Percentiles rank a stretch among this genome's conserved stretches.
phyloP scores from a whole-genome alignment of 2,888 invertebrate species.

The Copidosoma aretas region DNA sequence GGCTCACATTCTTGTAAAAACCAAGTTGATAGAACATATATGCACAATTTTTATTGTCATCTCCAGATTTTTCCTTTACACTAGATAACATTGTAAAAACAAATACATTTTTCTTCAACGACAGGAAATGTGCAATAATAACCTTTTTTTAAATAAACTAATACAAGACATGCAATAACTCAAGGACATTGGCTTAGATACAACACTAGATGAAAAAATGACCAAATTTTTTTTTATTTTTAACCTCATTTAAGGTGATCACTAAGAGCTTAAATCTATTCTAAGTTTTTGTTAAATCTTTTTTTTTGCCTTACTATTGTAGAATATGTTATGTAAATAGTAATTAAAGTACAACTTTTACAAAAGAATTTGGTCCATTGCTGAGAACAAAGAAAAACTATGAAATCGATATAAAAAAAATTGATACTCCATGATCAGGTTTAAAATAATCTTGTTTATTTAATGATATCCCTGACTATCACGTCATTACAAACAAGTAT shows the following conservation, averaged over 20 bases:
- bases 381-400: conserved; percentile 3
- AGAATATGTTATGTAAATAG: conserved; percentile 1
- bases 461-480: conserved; percentile 1
- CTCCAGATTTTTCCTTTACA: neutral
- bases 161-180: neutral
- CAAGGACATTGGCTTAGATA: neutral
- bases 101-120: neutral
- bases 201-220: neutral
- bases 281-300: conserved; percentile 1
- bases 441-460: neutral
- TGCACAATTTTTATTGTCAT: too few species aligned
- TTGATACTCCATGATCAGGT: neutral
- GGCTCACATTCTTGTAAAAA: too few species aligned
- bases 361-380: neutral
- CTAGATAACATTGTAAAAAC: conserved; percentile 1
- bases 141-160: neutral
- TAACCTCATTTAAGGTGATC: neutral
- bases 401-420: neutral
- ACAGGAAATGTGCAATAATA: neutral
- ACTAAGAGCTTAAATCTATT: neutral
- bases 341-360: neutral
- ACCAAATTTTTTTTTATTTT: neutral
- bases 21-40: too few species aligned
- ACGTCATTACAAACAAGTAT: neutral
- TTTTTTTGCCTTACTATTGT: neutral